phyloP scores from a whole-genome alignment of 30 jellyfish, hydroid and myxozoan species.

The Turritopsis dohrnii region DNA sequence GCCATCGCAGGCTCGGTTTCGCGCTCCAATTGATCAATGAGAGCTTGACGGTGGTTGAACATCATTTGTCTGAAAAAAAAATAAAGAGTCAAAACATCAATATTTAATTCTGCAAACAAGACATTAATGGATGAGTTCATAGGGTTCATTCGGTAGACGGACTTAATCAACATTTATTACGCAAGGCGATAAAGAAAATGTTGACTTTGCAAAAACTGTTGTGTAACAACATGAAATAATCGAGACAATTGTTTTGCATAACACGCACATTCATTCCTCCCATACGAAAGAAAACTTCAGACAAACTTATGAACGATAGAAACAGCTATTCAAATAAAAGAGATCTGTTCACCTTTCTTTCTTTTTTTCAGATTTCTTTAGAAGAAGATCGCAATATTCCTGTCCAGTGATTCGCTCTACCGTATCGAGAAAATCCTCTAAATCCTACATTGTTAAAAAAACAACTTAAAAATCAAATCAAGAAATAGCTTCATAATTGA shows the following conservation, averaged over 20 bases:
- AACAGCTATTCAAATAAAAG: neutral
- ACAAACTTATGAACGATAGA: neutral
- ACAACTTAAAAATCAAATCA: neutral
- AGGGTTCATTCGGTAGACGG: too few species aligned
- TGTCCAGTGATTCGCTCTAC: slow-evolving; percentile 49
- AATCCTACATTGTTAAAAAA: slow-evolving; percentile 22
- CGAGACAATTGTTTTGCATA: neutral
- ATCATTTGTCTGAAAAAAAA: slow-evolving; percentile 50
- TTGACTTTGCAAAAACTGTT: neutral
- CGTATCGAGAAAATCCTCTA: slow-evolving; percentile 55
- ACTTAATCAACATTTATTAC: neutral
- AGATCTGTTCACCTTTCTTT: slow-evolving; percentile 55
- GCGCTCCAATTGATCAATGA: slow-evolving; percentile 54
- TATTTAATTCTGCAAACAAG: neutral
- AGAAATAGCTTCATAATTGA: neutral
- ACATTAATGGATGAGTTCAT: too few species aligned
- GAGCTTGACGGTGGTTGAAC: slow-evolving; percentile 81
- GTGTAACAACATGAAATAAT: neutral
- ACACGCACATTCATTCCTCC: neutral
- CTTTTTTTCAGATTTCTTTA: slow-evolving; percentile 71
- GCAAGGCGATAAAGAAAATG: neutral
- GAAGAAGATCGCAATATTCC: slow-evolving; percentile 56
- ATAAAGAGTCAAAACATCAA: too few species aligned
- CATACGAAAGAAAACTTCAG: neutral
- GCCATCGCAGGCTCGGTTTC: slow-evolving; percentile 94